Conservation (phyloP, 2,797 vertebrate genomes). For the Epinephelus coioides region DNA sequence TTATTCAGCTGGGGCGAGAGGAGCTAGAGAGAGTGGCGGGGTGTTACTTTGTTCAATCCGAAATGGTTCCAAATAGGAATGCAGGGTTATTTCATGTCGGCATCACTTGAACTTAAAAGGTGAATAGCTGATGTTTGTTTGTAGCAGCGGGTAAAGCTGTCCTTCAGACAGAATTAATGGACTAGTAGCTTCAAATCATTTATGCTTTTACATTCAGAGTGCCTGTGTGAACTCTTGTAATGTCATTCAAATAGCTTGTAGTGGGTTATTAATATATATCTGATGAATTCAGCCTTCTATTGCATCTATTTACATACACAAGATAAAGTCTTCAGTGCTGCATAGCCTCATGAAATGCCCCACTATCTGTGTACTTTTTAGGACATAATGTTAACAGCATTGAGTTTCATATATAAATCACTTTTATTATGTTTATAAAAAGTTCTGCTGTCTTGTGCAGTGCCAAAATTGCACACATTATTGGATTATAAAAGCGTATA, state of each 20-base stretch:
- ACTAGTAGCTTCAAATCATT: background rate
- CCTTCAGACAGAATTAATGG: constrained; percentile 11
- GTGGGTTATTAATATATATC: background rate
- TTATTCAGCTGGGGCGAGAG: background rate
- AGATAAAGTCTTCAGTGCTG: background rate
- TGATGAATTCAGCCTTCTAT: background rate
- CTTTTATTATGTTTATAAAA: background rate
- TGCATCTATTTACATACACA: background rate
- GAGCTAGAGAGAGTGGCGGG: background rate
- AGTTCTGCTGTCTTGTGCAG: background rate
- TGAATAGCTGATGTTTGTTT: constrained; percentile 7
- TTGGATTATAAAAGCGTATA: background rate
- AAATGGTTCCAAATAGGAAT: constrained; percentile 14
- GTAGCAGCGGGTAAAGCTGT: background rate
- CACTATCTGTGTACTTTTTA: background rate
- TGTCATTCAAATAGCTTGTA: background rate
- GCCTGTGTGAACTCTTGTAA: background rate
- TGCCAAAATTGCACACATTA: background rate
- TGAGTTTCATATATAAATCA: background rate
- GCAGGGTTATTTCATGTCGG: background rate
- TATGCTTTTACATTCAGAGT: constrained; percentile 7
- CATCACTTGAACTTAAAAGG: background rate
- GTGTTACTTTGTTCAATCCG: background rate
- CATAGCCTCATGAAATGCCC: background rate
- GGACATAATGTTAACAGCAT: background rate